phyloP scores from a whole-genome alignment of 92 coral and sea anemone species.

The Phenganax marumi region DNA sequence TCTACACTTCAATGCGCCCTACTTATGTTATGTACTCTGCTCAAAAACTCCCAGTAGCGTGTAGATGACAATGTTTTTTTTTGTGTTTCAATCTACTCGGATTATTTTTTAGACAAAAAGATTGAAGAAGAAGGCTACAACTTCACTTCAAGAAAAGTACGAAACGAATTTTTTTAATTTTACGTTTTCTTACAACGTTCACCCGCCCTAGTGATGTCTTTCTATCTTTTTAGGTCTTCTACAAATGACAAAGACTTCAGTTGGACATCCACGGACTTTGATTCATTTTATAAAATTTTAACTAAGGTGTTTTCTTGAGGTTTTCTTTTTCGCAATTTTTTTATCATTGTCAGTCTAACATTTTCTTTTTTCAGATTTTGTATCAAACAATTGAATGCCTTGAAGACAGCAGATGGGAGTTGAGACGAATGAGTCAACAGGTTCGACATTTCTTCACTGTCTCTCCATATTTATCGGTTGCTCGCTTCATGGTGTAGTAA shows the following conservation, averaged over 20 bases:
- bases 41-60: neutral
- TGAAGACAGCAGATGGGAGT: slow-evolving; percentile 96
- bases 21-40: neutral
- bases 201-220: neutral
- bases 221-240: slow-evolving; percentile 10
- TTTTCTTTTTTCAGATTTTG: slow-evolving; percentile 58
- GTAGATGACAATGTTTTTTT: neutral
- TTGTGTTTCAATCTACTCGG: neutral
- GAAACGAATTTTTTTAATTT: neutral
- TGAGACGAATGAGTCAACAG: slow-evolving; percentile 99
- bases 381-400: slow-evolving; percentile 88
- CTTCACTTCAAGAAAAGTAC: neutral
- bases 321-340: neutral
- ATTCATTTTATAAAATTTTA: slow-evolving; percentile 26
- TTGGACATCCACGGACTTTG: slow-evolving; percentile 21
- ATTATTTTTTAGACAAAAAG: slow-evolving; percentile 11
- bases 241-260: slow-evolving; percentile 12
- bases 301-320: neutral
- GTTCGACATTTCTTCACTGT: slow-evolving; percentile 24
- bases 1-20: no score
- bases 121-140: neutral
- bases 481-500: no score
- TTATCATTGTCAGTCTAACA: neutral
- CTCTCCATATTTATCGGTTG: no score
- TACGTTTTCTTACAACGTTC: neutral